A percentile compares a stretch with the other conserved stretches of the same genome.
These are phyloP conservation scores for Tenebrio molitor DNA, from an alignment of 1,140 invertebrate genomes.

Conservation along the genomic window DNA sequence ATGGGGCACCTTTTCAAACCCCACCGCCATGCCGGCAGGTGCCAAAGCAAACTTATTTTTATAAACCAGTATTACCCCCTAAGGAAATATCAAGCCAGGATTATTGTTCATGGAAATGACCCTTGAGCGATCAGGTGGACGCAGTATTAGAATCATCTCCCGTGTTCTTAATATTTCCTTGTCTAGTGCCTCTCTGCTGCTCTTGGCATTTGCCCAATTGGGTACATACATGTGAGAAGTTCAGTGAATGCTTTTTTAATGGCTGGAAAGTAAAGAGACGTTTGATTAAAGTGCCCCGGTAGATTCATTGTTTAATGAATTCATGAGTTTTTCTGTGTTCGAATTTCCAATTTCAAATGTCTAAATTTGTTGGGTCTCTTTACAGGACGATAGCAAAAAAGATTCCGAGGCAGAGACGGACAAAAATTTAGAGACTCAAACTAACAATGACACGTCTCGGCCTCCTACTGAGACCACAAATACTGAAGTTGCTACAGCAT, in stretches of 20 bases:
- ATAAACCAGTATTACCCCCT: constrained; percentile 22
- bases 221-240: constrained; percentile 14
- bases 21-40: constrained; percentile 41
- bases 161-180: neutral
- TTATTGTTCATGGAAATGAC: too few relatives aligned
- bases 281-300: constrained; percentile 34
- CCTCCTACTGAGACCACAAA: constrained; percentile 55
- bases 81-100: neutral
- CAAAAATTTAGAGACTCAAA: constrained; percentile 60
- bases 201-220: neutral
- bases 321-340: constrained; percentile 32
- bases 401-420: constrained; percentile 62
- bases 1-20: constrained; percentile 41
- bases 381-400: constrained; percentile 65
- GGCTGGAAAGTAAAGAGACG: constrained; percentile 6
- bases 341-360: constrained; percentile 32
- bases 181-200: neutral
- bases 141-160: too few relatives aligned
- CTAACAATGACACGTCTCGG: constrained; percentile 57
- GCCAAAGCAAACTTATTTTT: constrained; percentile 35
- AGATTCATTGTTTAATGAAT: constrained; percentile 43
- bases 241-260: neutral
- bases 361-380: constrained; percentile 63
- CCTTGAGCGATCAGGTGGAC: neutral
- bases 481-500: constrained; percentile 58